A percentile compares a stretch with the other conserved stretches of the same genome.
These are phyloP conservation scores for Prionace glauca DNA, from an alignment of 2,797 vertebrate species.

Conservation along the genomic window DNA sequence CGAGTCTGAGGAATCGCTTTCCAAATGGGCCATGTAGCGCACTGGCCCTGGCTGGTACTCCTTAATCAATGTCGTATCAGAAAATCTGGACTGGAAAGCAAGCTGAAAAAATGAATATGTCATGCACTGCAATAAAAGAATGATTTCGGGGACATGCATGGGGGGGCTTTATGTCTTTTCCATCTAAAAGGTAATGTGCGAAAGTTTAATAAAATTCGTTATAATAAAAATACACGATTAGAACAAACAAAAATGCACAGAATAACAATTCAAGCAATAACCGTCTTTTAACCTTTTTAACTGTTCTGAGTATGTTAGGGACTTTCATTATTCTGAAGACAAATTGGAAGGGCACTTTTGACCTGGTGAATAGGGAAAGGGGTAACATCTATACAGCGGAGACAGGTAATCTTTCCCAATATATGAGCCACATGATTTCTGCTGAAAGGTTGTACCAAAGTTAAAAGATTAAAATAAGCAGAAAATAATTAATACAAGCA, in stretches of 20 bases:
- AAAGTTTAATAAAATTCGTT: slow-evolving; percentile 40
- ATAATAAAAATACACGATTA: background rate
- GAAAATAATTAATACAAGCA: background rate
- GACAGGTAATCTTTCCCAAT: background rate
- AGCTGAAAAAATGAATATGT: slow-evolving; percentile 50
- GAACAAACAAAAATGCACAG: background rate
- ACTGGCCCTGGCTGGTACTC: slow-evolving; percentile 63
- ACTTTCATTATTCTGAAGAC: background rate
- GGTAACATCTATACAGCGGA: background rate
- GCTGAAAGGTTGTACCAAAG: background rate
- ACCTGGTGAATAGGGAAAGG: background rate
- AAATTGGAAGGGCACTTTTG: background rate
- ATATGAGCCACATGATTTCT: background rate
- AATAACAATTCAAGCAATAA: slow-evolving; percentile 2
- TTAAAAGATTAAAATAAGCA: background rate
- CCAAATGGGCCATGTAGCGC: slow-evolving; percentile 58
- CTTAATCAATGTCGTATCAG: slow-evolving; percentile 64
- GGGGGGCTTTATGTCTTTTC: slow-evolving; percentile 43
- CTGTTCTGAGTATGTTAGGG: background rate
- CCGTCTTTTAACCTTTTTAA: background rate
- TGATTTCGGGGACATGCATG: slow-evolving; percentile 44
- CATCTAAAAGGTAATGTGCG: slow-evolving; percentile 46
- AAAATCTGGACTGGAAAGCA: slow-evolving; percentile 67
- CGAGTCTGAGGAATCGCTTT: slow-evolving; percentile 56
- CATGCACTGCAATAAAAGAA: slow-evolving; percentile 11